Base-by-base conservation (phyloP, 2,797 vertebrate species). In the Botia kubotai region DNA sequence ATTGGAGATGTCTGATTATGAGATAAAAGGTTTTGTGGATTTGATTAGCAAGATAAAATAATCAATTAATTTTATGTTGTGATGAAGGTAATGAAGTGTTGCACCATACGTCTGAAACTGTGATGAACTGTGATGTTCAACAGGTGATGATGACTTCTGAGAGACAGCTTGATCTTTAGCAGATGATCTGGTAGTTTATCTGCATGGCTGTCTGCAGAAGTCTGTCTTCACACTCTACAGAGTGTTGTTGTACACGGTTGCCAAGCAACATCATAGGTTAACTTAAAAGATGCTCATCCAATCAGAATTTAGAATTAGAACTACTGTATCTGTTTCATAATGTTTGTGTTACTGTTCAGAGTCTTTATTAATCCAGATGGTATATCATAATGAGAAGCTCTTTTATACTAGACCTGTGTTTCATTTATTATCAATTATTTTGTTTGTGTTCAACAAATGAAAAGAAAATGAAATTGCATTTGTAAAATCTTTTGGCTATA, bases 21-120 rank as follows among this genome's bases (percentile, higher is more conserved):
- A 84, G 83, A 86, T 86, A 70, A 85, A 86, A 83, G 73, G 52
- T 75, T 77, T 63, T 17, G 63, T 29, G n/a, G n/a, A 81, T 80
- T 82, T 85, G 74, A 83, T 81, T 33, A 11, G 68, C 36, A n/a
- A 62, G 33, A 71, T 68, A 70, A 83, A 84, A 80, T 77, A 81
- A 16, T 83, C 63, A 21, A 29, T 7, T 16, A 67, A 72, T 79
- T 71, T 81, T 58, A 74, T 79, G 52, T 81, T 50, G 60, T 68
- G 69, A 83, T 65, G 17, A 13, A 58, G 53, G 70, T 69, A 77
- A 71, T 62, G 55, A 72, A 62, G 77, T 65, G 77, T 79, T 72
- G 26, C 6, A 1, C 26, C 77, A 63, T 53, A 29, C 29, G 58
- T 65, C 29, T 72, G 57, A 72, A 79, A 72, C 43, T 52, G n/a